These are phyloP conservation scores for Ahaetulla prasina DNA, from an alignment of 2,113 vertebrate species.

Conservation along the genomic window DNA sequence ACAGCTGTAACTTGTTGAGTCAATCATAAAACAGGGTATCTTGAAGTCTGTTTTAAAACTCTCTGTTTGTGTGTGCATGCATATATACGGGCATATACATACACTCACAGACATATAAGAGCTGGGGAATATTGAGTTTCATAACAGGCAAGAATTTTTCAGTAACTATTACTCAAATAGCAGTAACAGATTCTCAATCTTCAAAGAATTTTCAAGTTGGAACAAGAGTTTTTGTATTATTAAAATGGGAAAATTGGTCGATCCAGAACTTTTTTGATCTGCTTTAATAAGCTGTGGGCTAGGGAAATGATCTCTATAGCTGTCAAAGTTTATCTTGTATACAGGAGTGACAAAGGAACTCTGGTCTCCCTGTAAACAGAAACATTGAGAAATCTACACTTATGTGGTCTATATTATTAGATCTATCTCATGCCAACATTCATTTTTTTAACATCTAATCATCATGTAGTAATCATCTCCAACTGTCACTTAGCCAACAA, in stretches of 20 bases:
- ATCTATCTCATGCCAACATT: not conserved
- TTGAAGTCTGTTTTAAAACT: slow-evolving; percentile 60
- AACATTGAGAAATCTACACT: not conserved
- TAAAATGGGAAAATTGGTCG: slow-evolving; percentile 56
- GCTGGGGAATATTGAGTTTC: slow-evolving; percentile 68
- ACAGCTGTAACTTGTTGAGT: slow-evolving; percentile 65
- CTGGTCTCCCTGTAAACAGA: slow-evolving; percentile 35
- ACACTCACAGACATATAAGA: slow-evolving; percentile 52
- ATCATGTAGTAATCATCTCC: not conserved
- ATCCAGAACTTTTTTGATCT: slow-evolving; percentile 53
- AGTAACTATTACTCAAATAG: slow-evolving; percentile 58
- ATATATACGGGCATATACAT: not conserved
- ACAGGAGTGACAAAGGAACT: not conserved
- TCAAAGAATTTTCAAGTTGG: slow-evolving; percentile 57
- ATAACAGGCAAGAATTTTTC: slow-evolving; percentile 67
- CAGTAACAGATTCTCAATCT: slow-evolving; percentile 60
- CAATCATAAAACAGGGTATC: slow-evolving; percentile 57
- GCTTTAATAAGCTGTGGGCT: slow-evolving; percentile 45
- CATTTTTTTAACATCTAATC: not conserved
- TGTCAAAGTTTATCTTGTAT: slow-evolving; percentile 45
- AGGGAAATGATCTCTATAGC: slow-evolving; percentile 43
- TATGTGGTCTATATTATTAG: not conserved
- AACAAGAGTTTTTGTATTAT: slow-evolving; percentile 53
- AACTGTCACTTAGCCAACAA: not conserved
- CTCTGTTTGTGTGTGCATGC: not conserved